phyloP scores from a whole-genome alignment of 2,888 invertebrate genomes.

The Stratiomys singularior region DNA sequence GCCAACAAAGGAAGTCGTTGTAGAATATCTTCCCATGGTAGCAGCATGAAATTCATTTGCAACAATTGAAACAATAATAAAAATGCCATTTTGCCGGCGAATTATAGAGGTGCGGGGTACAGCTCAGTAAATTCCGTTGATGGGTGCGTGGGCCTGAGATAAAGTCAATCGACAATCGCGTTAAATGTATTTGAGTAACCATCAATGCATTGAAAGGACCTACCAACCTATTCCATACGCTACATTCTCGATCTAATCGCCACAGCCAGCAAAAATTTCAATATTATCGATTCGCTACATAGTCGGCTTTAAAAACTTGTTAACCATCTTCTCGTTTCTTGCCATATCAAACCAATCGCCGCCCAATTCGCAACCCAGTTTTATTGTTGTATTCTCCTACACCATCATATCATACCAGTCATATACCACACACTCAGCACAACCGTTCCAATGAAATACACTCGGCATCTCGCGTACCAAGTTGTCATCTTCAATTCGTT shows the following conservation, averaged over 20 bases:
- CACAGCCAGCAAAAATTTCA: background rate
- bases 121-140: too few species aligned
- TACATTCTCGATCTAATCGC: background rate
- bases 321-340: background rate
- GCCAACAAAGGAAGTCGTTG: too few species aligned
- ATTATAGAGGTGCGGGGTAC: too few species aligned
- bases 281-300: background rate
- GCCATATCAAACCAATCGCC: background rate
- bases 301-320: background rate
- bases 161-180: too few species aligned
- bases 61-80: too few species aligned
- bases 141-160: too few species aligned
- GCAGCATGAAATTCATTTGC: too few species aligned
- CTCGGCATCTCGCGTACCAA: background rate
- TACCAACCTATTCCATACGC: too few species aligned
- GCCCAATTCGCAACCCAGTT: background rate
- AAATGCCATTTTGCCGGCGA: too few species aligned
- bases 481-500: slow-evolving; percentile 19
- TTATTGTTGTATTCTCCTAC: background rate
- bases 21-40: too few species aligned
- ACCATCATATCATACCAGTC: background rate
- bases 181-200: too few species aligned
- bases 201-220: too few species aligned
- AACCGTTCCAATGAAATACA: background rate
- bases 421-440: slow-evolving; percentile 15